These are phyloP conservation scores for Argynnis bischoffii DNA, from an alignment of 2,888 invertebrate genomes.

Conservation along the genomic window DNA sequence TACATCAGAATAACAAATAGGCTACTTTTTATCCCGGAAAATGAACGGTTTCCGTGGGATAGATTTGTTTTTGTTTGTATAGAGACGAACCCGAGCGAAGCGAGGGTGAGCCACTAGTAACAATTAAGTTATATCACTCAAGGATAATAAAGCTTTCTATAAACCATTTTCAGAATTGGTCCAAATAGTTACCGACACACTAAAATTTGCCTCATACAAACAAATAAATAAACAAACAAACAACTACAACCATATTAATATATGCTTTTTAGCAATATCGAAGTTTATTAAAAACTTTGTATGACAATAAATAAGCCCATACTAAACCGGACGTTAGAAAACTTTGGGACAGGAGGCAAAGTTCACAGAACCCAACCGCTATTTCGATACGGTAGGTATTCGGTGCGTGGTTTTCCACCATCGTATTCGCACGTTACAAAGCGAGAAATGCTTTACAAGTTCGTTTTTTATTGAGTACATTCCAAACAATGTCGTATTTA, in stretches of 20 bases:
- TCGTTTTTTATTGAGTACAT: conserved; percentile 19
- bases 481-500: neutral
- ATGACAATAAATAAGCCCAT: conserved; percentile 36
- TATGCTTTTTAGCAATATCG: conserved; percentile 20
- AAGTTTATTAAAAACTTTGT: conserved; percentile 38
- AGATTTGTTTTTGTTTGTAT: no score
- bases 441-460: conserved; percentile 8
- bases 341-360: conserved; percentile 22
- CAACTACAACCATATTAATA: neutral
- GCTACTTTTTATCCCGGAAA: no score
- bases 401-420: conserved; percentile 28
- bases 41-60: no score
- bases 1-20: no score
- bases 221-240: neutral
- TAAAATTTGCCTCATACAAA: neutral
- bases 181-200: neutral
- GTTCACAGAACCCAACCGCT: conserved; percentile 30
- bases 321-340: conserved; percentile 31
- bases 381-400: conserved; percentile 27
- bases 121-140: no score
- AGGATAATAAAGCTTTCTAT: neutral
- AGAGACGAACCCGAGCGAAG: no score
- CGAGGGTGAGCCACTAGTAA: no score
- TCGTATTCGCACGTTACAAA: conserved; percentile 29
- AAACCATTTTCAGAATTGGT: neutral